Percentiles rank a stretch among this genome's conserved stretches.
Conservation (phyloP, 2,888 invertebrate species). For the Lycia hirtaria region DNA sequence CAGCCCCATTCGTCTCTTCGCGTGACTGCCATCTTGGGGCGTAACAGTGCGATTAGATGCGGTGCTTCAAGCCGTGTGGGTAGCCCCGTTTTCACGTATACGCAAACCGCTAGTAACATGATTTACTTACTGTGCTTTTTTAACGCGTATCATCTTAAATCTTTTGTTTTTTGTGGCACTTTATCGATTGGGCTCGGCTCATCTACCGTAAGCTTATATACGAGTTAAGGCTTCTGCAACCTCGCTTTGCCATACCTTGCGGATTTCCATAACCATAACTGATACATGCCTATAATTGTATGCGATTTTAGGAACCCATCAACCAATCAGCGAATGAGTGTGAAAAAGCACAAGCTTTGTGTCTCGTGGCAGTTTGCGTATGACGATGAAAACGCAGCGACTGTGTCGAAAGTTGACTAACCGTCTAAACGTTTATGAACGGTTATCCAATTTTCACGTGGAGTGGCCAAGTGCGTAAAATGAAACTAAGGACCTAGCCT, state of each 20-base stretch:
- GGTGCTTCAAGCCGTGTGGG: constrained; percentile 60
- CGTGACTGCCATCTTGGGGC: constrained; percentile 85
- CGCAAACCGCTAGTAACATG: constrained; percentile 40
- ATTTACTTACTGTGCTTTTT: constrained; percentile 8
- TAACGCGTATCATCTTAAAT: neutral
- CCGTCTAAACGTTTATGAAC: constrained; percentile 20
- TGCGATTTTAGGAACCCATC: constrained; percentile 29
- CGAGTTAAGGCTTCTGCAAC: constrained; percentile 20
- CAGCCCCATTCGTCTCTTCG: constrained; percentile 85
- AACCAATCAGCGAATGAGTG: constrained; percentile 37
- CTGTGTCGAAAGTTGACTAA: constrained; percentile 35
- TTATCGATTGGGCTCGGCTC: neutral
- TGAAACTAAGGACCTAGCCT: constrained; percentile 26
- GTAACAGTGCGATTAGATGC: constrained; percentile 77
- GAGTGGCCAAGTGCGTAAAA: constrained; percentile 37
- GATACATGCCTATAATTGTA: constrained; percentile 16
- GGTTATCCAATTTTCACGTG: constrained; percentile 35
- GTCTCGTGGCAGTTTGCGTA: constrained; percentile 41
- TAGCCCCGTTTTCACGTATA: constrained; percentile 44
- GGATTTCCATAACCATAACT: constrained; percentile 22
- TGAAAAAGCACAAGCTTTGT: constrained; percentile 40
- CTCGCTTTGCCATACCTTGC: constrained; percentile 18
- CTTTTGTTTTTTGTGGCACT: neutral
- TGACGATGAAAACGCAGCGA: constrained; percentile 48
- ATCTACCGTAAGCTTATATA: constrained; percentile 19